Conservation (phyloP, 2,888 invertebrate species). For the Macropis europaea region DNA sequence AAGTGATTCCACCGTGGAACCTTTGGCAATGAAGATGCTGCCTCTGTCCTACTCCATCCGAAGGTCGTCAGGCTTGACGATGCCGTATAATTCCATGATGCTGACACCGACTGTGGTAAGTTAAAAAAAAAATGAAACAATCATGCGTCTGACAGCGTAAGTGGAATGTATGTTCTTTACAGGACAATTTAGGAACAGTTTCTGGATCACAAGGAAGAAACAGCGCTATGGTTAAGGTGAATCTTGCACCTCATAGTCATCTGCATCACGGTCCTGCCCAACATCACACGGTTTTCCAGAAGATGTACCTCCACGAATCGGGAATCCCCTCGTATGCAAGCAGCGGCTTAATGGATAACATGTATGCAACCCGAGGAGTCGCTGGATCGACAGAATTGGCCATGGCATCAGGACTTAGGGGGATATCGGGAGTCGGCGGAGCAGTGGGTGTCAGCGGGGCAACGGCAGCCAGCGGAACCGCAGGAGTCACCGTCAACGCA, state of each 20-base stretch:
- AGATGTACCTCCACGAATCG: neutral
- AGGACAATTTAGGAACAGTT: neutral
- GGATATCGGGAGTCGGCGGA: no score
- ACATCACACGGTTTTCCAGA: neutral
- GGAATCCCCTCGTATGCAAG: neutral
- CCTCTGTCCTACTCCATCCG: neutral
- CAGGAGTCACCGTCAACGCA: constrained; percentile 3
- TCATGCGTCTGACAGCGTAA: neutral
- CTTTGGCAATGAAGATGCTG: neutral
- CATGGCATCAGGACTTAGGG: no score
- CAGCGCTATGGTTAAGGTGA: neutral
- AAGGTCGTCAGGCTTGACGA: neutral
- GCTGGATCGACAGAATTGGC: no score
- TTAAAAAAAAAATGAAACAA: neutral
- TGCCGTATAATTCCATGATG: neutral
- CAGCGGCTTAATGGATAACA: neutral
- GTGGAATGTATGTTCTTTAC: neutral
- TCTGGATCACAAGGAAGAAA: neutral
- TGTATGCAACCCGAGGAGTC: neutral
- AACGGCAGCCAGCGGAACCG: no score
- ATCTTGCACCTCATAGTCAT: neutral
- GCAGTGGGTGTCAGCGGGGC: no score
- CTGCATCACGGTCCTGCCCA: neutral
- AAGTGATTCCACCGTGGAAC: neutral
- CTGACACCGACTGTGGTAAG: neutral